These are phyloP conservation scores for Xerus rutilus DNA, from an alignment of 2,797 vertebrate genomes.

Conservation along the genomic window DNA sequence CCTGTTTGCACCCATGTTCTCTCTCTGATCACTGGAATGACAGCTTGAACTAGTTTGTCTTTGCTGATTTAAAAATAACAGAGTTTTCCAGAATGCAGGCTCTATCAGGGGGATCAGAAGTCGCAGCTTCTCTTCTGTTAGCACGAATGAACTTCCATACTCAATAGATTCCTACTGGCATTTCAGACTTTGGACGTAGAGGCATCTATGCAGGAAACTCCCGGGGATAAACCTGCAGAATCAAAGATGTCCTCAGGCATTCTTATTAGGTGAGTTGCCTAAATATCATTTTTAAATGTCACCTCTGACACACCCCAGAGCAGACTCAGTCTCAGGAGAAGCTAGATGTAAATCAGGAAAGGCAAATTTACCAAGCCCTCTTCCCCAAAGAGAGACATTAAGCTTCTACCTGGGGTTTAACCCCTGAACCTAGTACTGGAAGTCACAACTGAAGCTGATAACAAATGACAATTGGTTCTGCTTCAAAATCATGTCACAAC, in stretches of 20 bases:
- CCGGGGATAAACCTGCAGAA: not conserved
- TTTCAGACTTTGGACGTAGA: not conserved
- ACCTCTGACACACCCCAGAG: not conserved
- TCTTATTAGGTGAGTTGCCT: slow-evolving; percentile 72
- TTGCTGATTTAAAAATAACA: not conserved
- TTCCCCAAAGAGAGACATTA: not conserved
- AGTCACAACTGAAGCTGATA: not conserved
- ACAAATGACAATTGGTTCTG: not conserved
- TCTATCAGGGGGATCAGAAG: not conserved
- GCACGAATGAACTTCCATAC: not conserved
- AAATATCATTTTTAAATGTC: slow-evolving; percentile 62
- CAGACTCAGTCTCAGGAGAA: slow-evolving; percentile 22
- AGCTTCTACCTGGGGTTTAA: not conserved
- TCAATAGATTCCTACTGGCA: not conserved
- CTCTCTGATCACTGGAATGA: not conserved
- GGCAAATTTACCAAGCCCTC: not conserved
- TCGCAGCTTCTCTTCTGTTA: not conserved
- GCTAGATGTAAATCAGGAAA: not conserved
- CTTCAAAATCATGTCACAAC: not conserved
- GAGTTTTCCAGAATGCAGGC: not conserved
- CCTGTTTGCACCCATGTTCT: not conserved
- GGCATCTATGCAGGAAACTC: not conserved
- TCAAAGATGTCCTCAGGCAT: slow-evolving; percentile 59
- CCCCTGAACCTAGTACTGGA: not conserved
- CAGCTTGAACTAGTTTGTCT: not conserved